phyloP scores from a whole-genome alignment of 2,113 vertebrate genomes.

The Cichladusa arquata region DNA sequence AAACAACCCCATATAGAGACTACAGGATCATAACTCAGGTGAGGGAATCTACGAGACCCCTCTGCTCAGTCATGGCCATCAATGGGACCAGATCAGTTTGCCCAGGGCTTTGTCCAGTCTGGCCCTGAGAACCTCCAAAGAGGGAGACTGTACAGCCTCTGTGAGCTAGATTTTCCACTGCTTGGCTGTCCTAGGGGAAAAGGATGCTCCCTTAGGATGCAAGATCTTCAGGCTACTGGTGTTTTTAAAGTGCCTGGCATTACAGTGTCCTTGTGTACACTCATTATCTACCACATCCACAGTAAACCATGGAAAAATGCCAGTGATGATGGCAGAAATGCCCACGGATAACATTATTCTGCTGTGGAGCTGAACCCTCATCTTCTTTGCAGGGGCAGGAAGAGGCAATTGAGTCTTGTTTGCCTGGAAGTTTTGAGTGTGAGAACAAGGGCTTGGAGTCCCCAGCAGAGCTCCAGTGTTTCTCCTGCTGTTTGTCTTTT shows the following conservation, averaged over 20 bases:
- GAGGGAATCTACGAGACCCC: neutral
- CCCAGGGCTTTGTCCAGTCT: neutral
- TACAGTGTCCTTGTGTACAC: neutral
- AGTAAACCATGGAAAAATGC: neutral
- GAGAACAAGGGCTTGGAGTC: neutral
- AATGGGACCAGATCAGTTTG: neutral
- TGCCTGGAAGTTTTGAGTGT: neutral
- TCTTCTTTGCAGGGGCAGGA: neutral
- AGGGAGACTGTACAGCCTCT: neutral
- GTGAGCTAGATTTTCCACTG: neutral
- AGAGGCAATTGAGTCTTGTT: neutral
- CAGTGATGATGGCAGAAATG: neutral
- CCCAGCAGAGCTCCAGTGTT: neutral
- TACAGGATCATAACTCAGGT: neutral
- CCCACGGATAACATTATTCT: neutral
- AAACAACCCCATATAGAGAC: neutral
- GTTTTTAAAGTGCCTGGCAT: neutral
- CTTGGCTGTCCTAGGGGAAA: neutral
- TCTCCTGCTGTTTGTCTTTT: neutral
- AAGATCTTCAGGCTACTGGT: neutral
- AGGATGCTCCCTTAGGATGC: neutral
- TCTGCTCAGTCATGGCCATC: neutral
- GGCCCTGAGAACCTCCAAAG: neutral
- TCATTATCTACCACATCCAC: neutral
- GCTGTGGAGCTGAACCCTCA: neutral